Evolutionary conservation across 2,113 vertebrate genomes (phyloP), one percentile per base, ranked within the genome.

Genomic region (Oxyura jamaicensis): DNA sequence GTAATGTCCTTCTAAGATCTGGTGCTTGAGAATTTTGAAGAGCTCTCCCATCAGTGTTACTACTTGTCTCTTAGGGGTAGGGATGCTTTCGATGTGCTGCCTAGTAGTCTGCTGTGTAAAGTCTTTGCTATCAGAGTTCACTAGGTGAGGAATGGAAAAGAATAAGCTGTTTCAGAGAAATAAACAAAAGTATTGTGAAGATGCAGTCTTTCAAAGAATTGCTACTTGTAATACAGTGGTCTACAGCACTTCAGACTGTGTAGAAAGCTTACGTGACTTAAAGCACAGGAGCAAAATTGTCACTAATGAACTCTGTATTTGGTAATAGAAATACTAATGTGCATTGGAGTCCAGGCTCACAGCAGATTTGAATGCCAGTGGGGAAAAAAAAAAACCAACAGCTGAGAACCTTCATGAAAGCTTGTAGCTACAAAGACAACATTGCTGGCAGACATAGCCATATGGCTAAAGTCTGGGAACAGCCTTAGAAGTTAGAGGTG

Each of bases 111-210:
- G 15, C 58, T 69, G 33, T 65, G 69, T 68, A 83, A 77, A 66
- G 19, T 86, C 28, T 87, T 69, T 65, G 58, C 26, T 92, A 21
- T 65, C 5, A 84, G 77, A 72, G 62, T 87, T 91, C 79, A 29
- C 69, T 66, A 53, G 53, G 33, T 62, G n/a, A 69, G 39, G 26
- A 31, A 35, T 71, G 46, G 83, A 68, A 78, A 89, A 91, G 29
- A 89, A 75, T 44, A 56, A 86, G 31, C 58, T 66, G 29, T 87
- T 95, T 77, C 60, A 87, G 81, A 84, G 42, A 52, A 44, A 63
- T 82, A 92, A 96, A 88, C 26, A 39, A 56, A 96, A 78, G 39
- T 79, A 26, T 52, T 65, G 46, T 82, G 39, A 60, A 89, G 46
- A 65, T 75, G 33, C 23, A 50, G 35, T 42, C n/a, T 82, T 81